A percentile compares a stretch with the other conserved stretches of the same genome.
Conservation (phyloP, 2,888 invertebrate genomes). For the Zaprionus obscuricornis region DNA sequence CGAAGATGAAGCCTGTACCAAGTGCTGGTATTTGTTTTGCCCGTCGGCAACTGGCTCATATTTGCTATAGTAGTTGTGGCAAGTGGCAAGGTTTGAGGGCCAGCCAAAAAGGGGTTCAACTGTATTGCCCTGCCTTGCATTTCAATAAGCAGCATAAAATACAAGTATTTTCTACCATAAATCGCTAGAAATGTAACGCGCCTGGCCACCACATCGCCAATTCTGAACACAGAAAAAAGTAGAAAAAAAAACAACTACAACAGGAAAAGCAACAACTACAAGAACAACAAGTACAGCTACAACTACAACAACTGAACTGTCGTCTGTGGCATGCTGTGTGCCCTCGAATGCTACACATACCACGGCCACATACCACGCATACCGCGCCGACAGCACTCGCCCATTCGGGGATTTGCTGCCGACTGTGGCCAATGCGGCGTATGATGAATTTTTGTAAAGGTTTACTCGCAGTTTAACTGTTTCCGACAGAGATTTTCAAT, state of each 20-base stretch:
- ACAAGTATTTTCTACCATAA: slow-evolving; percentile 63
- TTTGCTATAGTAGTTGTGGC: slow-evolving; percentile 24
- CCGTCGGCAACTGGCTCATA: slow-evolving; percentile 42
- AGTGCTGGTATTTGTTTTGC: slow-evolving; percentile 61
- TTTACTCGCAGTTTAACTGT: slow-evolving; percentile 22
- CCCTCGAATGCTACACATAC: slow-evolving; percentile 39
- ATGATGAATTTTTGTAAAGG: slow-evolving; percentile 65
- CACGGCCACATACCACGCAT: slow-evolving; percentile 53
- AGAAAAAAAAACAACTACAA: slow-evolving; percentile 17
- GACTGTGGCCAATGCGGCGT: slow-evolving; percentile 70
- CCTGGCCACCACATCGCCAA: slow-evolving; percentile 41
- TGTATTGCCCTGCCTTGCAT: slow-evolving; percentile 55
- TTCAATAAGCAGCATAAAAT: slow-evolving; percentile 68
- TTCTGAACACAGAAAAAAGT: too few relatives aligned
- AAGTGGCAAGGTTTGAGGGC: neutral
- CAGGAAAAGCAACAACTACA: neutral
- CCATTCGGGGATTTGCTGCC: slow-evolving; percentile 20
- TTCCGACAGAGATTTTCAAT: slow-evolving; percentile 36
- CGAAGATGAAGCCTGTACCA: slow-evolving; percentile 32
- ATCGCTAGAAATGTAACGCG: slow-evolving; percentile 53
- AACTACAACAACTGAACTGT: slow-evolving; percentile 34
- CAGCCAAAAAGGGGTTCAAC: slow-evolving; percentile 29
- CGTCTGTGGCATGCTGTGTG: slow-evolving; percentile 42
- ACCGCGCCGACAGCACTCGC: slow-evolving; percentile 42
- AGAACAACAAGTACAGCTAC: slow-evolving; percentile 11